phyloP scores from a whole-genome alignment of 1,140 invertebrate species.

The Euborellia annulipes region DNA sequence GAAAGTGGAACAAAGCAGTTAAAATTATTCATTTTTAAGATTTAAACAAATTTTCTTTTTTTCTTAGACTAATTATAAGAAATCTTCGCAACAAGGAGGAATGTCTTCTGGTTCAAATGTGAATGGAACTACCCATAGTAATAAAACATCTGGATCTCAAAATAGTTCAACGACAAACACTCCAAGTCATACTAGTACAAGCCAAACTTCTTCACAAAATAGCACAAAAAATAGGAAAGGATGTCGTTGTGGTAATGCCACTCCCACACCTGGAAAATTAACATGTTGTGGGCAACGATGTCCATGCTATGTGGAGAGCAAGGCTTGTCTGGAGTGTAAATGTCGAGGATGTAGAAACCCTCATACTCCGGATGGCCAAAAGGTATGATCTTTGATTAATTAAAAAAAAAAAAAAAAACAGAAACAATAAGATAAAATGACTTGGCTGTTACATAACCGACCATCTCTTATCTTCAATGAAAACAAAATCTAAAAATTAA shows the following conservation, averaged over 20 bases:
- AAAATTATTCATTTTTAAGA: neutral
- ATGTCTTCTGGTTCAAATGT: neutral
- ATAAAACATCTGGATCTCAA: too few species aligned
- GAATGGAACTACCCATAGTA: too few species aligned
- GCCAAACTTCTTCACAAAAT: too few species aligned
- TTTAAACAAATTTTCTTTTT: conserved; percentile 1
- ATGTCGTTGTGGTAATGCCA: conserved; percentile 82
- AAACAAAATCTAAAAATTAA: too few species aligned
- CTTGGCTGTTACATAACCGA: too few species aligned
- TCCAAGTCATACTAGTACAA: too few species aligned
- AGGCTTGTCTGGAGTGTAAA: conserved; percentile 71
- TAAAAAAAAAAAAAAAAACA: too few species aligned
- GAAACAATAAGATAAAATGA: too few species aligned
- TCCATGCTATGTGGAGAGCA: conserved; percentile 78
- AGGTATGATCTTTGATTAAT: too few species aligned
- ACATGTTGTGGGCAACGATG: conserved; percentile 86
- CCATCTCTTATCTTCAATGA: too few species aligned
- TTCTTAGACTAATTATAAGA: neutral
- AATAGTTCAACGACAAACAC: too few species aligned
- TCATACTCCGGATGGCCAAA: conserved; percentile 58
- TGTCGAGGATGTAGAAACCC: conserved; percentile 86
- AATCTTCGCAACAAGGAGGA: conserved; percentile 2
- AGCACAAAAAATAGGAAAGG: conserved; percentile 45
- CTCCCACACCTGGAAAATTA: conserved; percentile 67
- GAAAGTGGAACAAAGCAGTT: too few species aligned